These are phyloP conservation scores for Chloropsis cyanopogon DNA, from an alignment of 2,113 vertebrate species.

Conservation along the genomic window DNA sequence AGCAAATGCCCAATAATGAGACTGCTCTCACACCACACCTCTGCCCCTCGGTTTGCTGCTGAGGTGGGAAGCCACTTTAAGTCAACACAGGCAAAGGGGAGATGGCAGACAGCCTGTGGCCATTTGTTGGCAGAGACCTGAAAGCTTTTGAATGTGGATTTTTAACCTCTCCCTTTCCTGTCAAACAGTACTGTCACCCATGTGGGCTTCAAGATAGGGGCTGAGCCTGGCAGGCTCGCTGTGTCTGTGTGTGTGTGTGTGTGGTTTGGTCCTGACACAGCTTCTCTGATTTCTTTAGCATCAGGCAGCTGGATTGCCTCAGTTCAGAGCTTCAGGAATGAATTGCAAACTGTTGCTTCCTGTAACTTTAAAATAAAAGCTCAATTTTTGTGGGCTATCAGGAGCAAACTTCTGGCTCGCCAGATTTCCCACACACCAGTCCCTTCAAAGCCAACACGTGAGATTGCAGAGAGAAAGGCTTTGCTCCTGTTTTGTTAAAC, in stretches of 20 bases:
- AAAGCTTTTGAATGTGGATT: neutral
- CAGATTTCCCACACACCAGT: neutral
- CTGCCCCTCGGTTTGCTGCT: neutral
- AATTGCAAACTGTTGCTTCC: neutral
- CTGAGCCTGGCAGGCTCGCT: neutral
- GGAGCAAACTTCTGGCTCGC: neutral
- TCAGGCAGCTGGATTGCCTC: neutral
- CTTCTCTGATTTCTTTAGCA: neutral
- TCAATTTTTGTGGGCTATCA: neutral
- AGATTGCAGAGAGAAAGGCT: neutral
- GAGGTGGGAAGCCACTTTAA: neutral
- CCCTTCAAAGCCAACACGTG: neutral
- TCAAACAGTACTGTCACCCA: neutral
- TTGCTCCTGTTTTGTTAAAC: constrained; percentile 35
- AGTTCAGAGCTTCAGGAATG: neutral
- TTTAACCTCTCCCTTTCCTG: constrained; percentile 31
- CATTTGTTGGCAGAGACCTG: neutral
- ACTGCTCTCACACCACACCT: neutral
- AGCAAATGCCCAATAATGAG: neutral
- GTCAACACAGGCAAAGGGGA: neutral
- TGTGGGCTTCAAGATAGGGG: neutral
- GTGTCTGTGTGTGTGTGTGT: neutral
- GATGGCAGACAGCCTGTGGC: neutral
- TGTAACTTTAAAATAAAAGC: neutral
- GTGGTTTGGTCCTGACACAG: neutral